Percentiles rank a stretch among this genome's conserved stretches.
Evolutionary conservation across 2,113 vertebrate genomes (phyloP).

Genomic region (Gila orcuttii): DNA sequence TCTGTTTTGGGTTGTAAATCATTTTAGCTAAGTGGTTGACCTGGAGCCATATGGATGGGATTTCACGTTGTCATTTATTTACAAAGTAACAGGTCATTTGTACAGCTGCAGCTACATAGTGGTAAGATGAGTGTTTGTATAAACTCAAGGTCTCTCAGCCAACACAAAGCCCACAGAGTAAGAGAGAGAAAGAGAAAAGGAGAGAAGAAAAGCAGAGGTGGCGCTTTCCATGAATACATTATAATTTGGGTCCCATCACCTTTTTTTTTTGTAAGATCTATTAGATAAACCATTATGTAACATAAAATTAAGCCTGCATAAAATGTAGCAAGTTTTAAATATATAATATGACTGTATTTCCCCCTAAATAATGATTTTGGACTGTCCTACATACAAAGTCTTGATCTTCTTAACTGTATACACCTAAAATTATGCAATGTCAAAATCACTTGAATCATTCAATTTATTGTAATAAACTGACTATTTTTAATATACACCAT

Average conservation of each 20-base stretch:
- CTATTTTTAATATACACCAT: too few species aligned
- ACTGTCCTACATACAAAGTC: background rate
- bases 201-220: background rate
- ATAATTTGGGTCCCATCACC: background rate
- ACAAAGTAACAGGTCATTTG: conserved; percentile 33
- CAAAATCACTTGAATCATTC: background rate
- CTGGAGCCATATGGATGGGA: conserved; percentile 31
- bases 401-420: background rate
- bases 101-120: conserved; percentile 22
- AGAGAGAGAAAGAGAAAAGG: background rate
- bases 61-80: conserved; percentile 35
- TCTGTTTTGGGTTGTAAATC: conserved; percentile 29
- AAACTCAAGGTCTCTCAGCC: conserved; percentile 19
- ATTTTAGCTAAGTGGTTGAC: conserved; percentile 29
- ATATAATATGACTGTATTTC: background rate
- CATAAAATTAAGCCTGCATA: background rate
- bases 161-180: conserved; percentile 6
- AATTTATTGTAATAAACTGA: too few species aligned
- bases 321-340: background rate
- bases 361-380: background rate
- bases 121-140: background rate
- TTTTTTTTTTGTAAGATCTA: background rate
- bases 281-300: conserved; percentile 2
- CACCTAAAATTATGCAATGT: background rate
- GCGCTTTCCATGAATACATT: background rate